These are phyloP conservation scores for Colius striatus DNA, from an alignment of 2,113 vertebrate species.

Conservation along the genomic window DNA sequence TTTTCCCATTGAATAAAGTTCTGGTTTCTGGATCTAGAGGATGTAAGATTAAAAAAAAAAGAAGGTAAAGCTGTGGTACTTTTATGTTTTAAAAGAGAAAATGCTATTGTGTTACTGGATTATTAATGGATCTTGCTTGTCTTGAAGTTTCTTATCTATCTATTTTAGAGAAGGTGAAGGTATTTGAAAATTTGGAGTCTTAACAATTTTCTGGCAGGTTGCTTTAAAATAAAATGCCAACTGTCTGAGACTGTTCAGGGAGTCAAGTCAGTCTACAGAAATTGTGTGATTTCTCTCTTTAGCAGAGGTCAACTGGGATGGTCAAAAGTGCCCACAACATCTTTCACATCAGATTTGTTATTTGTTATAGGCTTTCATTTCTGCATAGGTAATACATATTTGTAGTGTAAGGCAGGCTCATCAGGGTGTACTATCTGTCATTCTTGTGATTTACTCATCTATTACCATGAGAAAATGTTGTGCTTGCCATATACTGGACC, in stretches of 20 bases:
- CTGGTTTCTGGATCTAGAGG: neutral
- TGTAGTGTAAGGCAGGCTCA: neutral
- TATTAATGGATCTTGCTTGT: neutral
- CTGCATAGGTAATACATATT: neutral
- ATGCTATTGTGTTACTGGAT: neutral
- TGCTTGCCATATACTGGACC: neutral
- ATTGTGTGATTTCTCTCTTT: neutral
- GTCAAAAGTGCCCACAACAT: neutral
- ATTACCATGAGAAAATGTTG: neutral
- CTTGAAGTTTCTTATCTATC: neutral
- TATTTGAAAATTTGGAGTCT: neutral
- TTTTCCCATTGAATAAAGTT: neutral
- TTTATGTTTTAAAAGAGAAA: neutral
- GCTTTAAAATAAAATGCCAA: neutral
- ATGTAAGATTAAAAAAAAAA: neutral
- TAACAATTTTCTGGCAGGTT: neutral
- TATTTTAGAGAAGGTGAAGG: neutral
- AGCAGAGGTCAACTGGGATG: neutral
- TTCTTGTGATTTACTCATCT: neutral
- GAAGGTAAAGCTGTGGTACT: neutral
- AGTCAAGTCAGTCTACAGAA: neutral
- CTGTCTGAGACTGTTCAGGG: neutral
- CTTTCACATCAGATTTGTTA: neutral
- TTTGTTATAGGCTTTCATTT: neutral
- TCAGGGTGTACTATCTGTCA: neutral